Base-by-base conservation (phyloP, 2,888 invertebrate species). In the Nemapogon koenigi region DNA sequence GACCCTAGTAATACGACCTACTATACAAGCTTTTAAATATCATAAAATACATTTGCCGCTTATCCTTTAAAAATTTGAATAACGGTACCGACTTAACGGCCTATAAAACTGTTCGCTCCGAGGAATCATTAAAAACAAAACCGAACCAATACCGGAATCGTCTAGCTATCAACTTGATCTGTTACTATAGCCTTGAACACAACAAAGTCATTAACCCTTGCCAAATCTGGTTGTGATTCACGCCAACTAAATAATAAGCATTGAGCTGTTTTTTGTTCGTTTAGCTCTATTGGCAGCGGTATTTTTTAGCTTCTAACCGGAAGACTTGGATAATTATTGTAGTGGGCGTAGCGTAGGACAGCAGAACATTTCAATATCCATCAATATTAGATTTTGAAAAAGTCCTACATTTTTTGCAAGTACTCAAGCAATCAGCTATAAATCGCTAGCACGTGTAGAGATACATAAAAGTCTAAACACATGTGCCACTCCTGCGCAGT, bases 151-250 rank as follows among this genome's bases (percentile, higher is more conserved):
- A 65, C 68, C 56, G 58, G 59, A 55, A 63, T 60, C 56, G 60
- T 55, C 63, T 59, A 63, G 57, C 61, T 13, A 33, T 19, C 33
- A 31, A 31, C 61, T 14, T 59, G 71, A 69, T 72, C 64, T 65
- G 62, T 66, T 54, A 57, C 48, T 51, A 48, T 71, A 73, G 71
- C 78, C 78, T 78, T 78, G 78, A 72, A 67, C 69, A 70, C 63
- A 75, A 75, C 73, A 72, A 57, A 78, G 78, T 76, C 73, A 72
- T 73, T 76, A 68, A 78, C 78, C 78, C 73, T 69, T 55, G 57
- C 67, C 70, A 66, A 76, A 72, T 76, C 72, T 71, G 66, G 66
- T 70, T 68, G 70, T 76, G 78, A 78, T 75, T 78, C 78, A 78
- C 70, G 54, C 52, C 58, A 69, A 63, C 70, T 68, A 63, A 73